Base-by-base conservation (phyloP, 92 coral and sea anemone species). In the Heliopora coerulea region DNA sequence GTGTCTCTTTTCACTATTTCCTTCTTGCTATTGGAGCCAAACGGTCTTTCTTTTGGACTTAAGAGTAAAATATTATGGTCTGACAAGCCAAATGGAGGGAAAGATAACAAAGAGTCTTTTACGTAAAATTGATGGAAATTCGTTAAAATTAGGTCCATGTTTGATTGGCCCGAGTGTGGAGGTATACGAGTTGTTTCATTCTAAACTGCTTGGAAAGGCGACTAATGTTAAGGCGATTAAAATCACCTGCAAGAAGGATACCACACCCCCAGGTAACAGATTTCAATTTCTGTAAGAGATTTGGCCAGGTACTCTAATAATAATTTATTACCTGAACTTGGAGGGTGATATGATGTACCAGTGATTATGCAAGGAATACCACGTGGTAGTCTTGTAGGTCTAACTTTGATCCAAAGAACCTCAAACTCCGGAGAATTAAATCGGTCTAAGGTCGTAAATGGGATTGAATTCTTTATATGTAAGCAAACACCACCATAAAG, bases 41-140 rank as follows among this genome's bases (percentile, higher is more conserved):
- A n/a, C n/a, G n/a, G n/a, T n/a, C 62, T n/a, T 27, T 35, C 2
- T 44, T 25, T 75, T 60, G 72, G 72, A 14, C 28, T 17, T 8
- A 75, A 6, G 20, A 24, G 13, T 35, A 75, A 23, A 0, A 67
- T 56, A 31, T 33, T n/a, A 40, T 75, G 80, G 32, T 75, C 72
- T 2, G 72, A 75, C 34, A 61, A 41, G 9, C 80, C 80, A 37
- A 75, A 75, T 14, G 80, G 80, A 2, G 72, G 80, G 30, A 18
- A 10, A 13, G 39, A 32, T 7, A 21, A 27, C 15, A 54, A 19
- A 34, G 80, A 33, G 33, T 70, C 44, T 20, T 25, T 0, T 49
- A 1, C 18, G 24, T 64, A 52, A 63, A 64, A 30, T 0, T 24
- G 15, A 63, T 37, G 10, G n/a, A 37, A 28, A 19, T 60, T 60